Evolutionary conservation across 2,888 invertebrate species (phyloP), one percentile per base, ranked within the genome.

Genomic region (Acrobasis repandana): DNA sequence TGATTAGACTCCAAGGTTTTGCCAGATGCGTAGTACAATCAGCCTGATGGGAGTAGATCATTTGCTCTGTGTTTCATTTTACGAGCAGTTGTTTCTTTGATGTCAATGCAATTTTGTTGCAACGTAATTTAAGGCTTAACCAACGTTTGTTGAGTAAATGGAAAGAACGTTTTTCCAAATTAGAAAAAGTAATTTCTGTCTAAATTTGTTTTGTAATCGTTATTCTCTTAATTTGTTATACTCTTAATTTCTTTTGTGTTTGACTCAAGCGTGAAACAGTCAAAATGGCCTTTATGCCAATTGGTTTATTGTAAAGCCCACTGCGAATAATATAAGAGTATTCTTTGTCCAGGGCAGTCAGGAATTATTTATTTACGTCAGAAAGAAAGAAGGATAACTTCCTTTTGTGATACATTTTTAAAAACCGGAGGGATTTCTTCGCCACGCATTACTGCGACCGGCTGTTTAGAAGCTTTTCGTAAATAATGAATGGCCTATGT

Each of bases 81-180:
- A 61, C 69, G 83, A 82, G 83, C 56, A 18, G 63, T 60, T 56
- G 56, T 67, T 66, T 48, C 54, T 65, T 67, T 65, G 58, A 61
- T 64, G 49, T 54, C 59, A 60, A 64, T 62, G 64, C 60, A 48
- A 64, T 67, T 67, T 68, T 65, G 63, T 70, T 67, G 54, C 54
- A 54, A 43, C 38, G 16, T n/a, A 38, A 43, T 38, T 54, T 18
- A 16, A 52, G 34, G 16, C 52, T 16, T 36, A 36, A 6, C 28
- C 36, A 2, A 43, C 15, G 51, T 36, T 15, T 14, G 50, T 33
- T 38, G 16, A 54, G 14, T 38, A 52, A n/a, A 54, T 54, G 20
- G 2, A 18, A 38, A 3, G 2, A 20, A 14, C 38, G 6, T 38
- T 50, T 50, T 54, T 54, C 54, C n/a, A 43, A 54, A 38, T 54